These are phyloP conservation scores for Malurus cyaneus DNA, from an alignment of 2,113 vertebrate genomes.

Conservation along the genomic window DNA sequence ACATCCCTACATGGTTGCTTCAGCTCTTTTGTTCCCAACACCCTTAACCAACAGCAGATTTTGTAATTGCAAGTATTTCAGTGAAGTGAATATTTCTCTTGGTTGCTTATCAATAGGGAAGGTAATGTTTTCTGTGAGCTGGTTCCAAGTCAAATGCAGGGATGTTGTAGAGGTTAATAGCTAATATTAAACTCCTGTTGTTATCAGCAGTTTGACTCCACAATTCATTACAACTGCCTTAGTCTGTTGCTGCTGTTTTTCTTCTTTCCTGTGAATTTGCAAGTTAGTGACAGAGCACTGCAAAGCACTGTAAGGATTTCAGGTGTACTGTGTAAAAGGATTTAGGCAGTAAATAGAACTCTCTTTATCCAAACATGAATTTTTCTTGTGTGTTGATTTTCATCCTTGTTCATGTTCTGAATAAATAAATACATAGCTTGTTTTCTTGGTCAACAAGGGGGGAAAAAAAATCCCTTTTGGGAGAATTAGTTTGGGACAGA, in stretches of 20 bases:
- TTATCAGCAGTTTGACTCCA: constrained; percentile 16
- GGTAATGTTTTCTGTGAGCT: background rate
- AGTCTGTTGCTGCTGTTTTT: constrained; percentile 1
- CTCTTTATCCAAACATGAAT: background rate
- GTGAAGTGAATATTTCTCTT: background rate
- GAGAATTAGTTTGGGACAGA: background rate
- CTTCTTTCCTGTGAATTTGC: background rate
- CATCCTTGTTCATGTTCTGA: background rate
- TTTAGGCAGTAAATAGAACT: background rate
- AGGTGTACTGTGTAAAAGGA: background rate
- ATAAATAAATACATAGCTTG: background rate
- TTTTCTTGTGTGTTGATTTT: background rate
- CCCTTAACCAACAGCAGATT: background rate
- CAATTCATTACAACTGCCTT: constrained; percentile 31
- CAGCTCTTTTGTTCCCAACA: background rate
- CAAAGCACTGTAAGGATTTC: background rate
- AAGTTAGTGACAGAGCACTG: background rate
- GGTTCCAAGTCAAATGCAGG: background rate
- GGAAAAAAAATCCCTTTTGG: background rate
- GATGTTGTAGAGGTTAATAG: constrained; percentile 34
- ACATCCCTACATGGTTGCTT: background rate
- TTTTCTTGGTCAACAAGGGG: background rate
- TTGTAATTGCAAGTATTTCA: background rate
- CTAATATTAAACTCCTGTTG: constrained; percentile 38
- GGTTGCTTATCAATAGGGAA: background rate